A percentile compares a stretch with the other conserved stretches of the same genome.
These are phyloP conservation scores for Lagocephalus sceleratus DNA, from an alignment of 2,797 vertebrate genomes.

Conservation along the genomic window DNA sequence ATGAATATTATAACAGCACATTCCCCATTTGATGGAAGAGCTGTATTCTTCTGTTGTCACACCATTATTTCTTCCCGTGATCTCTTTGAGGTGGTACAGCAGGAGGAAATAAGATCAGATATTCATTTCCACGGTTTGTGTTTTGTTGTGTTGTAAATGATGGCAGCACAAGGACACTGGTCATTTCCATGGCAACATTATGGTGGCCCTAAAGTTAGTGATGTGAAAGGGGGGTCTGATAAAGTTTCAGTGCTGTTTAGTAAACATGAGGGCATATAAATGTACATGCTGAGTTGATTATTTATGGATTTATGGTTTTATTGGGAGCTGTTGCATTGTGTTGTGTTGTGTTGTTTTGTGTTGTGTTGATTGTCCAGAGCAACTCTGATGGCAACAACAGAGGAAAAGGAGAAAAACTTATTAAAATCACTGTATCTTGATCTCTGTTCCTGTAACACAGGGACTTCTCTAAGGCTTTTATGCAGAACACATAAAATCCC, in stretches of 20 bases:
- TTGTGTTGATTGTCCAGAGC: constrained; percentile 20
- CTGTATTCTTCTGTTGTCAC: constrained; percentile 20
- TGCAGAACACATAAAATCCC: constrained; percentile 47
- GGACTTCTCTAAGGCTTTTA: background rate
- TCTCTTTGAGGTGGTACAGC: constrained; percentile 1
- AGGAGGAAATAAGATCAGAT: constrained; percentile 15
- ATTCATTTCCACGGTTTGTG: constrained; percentile 1
- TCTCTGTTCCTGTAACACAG: background rate
- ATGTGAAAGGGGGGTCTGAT: no score
- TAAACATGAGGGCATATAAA: no score
- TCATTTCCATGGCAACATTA: constrained; percentile 57
- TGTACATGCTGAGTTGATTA: no score
- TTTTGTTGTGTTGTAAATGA: constrained; percentile 11
- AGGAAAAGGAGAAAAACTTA: no score
- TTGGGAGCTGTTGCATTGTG: no score
- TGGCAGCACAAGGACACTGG: constrained; percentile 30
- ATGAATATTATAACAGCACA: constrained; percentile 3
- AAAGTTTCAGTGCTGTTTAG: no score
- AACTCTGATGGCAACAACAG: constrained; percentile 15
- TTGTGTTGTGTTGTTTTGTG: constrained; percentile 3
- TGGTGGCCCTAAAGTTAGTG: no score
- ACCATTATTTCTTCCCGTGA: constrained; percentile 12
- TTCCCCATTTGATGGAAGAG: constrained; percentile 23
- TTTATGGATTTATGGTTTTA: no score
- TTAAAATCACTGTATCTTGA: no score